Conservation (phyloP, 2,797 vertebrate species). For the Anolis apletophallus region DNA sequence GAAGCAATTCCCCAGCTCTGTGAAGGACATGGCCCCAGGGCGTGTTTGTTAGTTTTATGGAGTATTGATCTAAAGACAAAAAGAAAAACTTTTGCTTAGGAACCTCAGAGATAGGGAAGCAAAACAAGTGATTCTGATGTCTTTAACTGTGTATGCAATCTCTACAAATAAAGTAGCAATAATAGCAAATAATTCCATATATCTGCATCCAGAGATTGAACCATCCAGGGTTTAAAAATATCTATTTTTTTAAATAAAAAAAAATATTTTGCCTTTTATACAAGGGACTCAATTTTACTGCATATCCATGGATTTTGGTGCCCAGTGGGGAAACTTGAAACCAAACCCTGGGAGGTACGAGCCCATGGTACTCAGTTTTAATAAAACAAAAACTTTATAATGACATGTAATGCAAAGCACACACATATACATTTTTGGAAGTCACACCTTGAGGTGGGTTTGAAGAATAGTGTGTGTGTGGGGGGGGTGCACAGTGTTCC, state of each 20-base stretch:
- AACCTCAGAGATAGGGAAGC: background rate
- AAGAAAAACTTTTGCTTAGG: background rate
- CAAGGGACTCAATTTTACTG: too few relatives aligned
- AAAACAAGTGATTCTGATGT: background rate
- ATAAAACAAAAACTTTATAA: background rate
- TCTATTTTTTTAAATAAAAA: too few relatives aligned
- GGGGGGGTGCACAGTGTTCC: too few relatives aligned
- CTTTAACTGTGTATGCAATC: background rate
- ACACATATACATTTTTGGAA: too few relatives aligned
- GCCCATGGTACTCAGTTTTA: background rate
- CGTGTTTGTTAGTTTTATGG: background rate
- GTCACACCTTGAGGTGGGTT: background rate
- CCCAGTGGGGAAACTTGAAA: too few relatives aligned
- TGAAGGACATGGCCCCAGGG: background rate
- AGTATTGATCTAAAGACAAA: background rate
- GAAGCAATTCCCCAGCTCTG: background rate
- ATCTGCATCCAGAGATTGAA: too few relatives aligned
- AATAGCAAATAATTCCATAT: background rate
- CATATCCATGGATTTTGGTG: too few relatives aligned
- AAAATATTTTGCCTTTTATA: too few relatives aligned
- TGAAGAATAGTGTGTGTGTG: background rate
- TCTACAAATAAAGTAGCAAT: background rate
- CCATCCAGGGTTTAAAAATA: too few relatives aligned
- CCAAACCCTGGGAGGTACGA: too few relatives aligned
- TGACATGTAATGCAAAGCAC: too few relatives aligned